phyloP scores from a whole-genome alignment of 2,113 vertebrate genomes.

The Prochilodus magdalenae region DNA sequence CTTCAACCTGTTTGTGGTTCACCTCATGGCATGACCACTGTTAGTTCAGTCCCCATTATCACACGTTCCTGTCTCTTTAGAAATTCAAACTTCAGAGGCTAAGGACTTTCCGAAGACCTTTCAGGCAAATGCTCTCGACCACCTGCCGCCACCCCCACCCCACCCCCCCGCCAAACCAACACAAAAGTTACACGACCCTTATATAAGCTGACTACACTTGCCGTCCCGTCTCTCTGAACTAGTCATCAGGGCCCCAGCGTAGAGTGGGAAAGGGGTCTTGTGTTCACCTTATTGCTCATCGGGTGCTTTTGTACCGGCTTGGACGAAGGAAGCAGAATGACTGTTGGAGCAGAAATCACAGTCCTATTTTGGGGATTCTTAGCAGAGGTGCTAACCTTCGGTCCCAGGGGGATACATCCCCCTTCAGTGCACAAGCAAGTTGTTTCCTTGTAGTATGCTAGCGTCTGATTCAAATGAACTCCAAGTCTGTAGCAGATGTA shows the following conservation, averaged over 20 bases:
- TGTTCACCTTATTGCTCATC: slow-evolving; percentile 47
- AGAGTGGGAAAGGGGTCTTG: slow-evolving; percentile 5
- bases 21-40: slow-evolving; percentile 46
- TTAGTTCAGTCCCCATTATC: slow-evolving; percentile 5
- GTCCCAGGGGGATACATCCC: not conserved
- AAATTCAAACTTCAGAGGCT: not conserved
- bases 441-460: not conserved
- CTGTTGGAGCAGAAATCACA: slow-evolving; percentile 2
- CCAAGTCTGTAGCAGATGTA: no score
- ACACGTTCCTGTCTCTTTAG: slow-evolving; percentile 12
- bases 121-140: slow-evolving; percentile 5
- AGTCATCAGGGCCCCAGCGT: slow-evolving; percentile 28
- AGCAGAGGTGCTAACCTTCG: not conserved
- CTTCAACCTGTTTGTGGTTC: slow-evolving; percentile 68
- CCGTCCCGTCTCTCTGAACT: slow-evolving; percentile 12
- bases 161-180: no score
- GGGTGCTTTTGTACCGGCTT: slow-evolving; percentile 38
- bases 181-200: not conserved
- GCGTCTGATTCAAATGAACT: not conserved
- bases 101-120: slow-evolving; percentile 42
- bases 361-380: slow-evolving; percentile 2
- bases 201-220: not conserved
- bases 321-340: slow-evolving; percentile 4
- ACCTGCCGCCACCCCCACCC: no score
- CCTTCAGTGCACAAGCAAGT: not conserved